Evolutionary conservation across 2,888 invertebrate genomes (phyloP), one percentile per base, ranked within the genome.

Genomic region (Heliothis peltigera): DNA sequence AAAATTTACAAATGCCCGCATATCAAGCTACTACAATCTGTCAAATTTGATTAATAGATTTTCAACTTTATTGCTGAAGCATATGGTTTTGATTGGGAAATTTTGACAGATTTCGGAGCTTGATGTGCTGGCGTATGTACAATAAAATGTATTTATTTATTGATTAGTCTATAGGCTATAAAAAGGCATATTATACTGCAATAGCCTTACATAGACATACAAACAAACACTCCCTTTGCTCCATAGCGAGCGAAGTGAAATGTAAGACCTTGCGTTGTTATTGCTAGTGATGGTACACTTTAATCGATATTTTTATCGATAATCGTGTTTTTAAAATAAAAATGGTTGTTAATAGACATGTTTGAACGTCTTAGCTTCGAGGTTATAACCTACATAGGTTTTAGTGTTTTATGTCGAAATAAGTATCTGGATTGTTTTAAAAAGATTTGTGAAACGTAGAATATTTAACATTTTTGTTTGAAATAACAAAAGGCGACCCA

Each of bases 211-310:
- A 22, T 10, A 59, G 19, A 32, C 25, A 35, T 54, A 54, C 22
- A 42, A 56, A 42, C 42, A 54, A 42, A 15, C 32, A 70, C 19
- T 52, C 55, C 57, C 21, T 53, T 64, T 61, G 56, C 60, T n/a
- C 32, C 56, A 21, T 64, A 62, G 46, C 53, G 32, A 48, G 52
- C 58, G 35, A 68, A 72, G 71, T 62, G 77, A 76, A 77, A 67
- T 78, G 76, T 56, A 70, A 68, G 75, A 79, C 83, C 82, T 83
- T 83, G 83, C 73, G 61, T 70, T 75, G 80, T 68, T 28, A 54
- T 47, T 1, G 5, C 49, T 70, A 70, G 73, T 69, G 79, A 62
- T 74, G 78, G 22, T 57, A 64, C 42, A 22, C 1, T 47, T 39
- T 15, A 61, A 59, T 76, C 65, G 76, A 76, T 70, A 70, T 43